A percentile compares a stretch with the other conserved stretches of the same genome.
Evolutionary conservation across 2,888 invertebrate genomes (phyloP).

Genomic region (Meloe dianella): DNA sequence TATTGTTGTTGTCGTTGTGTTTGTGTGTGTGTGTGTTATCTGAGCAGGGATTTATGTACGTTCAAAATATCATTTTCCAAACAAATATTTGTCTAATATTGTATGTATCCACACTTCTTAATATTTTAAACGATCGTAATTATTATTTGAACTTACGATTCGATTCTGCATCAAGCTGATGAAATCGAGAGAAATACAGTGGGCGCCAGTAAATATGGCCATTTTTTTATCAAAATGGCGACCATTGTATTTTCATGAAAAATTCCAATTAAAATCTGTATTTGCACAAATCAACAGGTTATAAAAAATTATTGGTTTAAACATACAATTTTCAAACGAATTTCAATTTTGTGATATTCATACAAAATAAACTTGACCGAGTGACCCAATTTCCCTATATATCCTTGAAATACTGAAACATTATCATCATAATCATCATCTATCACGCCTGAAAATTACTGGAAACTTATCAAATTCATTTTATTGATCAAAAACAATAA

Average conservation of each 20-base stretch:
- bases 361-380: constrained; percentile 22
- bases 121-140: too few species aligned
- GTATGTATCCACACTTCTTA: not conserved
- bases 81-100: constrained; percentile 23
- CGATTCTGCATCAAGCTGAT: too few species aligned
- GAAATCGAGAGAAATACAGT: too few species aligned
- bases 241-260: not conserved
- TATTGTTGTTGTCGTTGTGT: constrained; percentile 26
- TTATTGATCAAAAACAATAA: too few species aligned
- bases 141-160: too few species aligned
- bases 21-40: too few species aligned
- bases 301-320: not conserved
- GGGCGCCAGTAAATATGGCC: too few species aligned
- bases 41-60: constrained; percentile 20
- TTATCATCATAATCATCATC: too few species aligned
- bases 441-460: too few species aligned
- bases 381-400: constrained; percentile 12
- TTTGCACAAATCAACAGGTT: not conserved
- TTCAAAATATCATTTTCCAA: constrained; percentile 17
- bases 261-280: too few species aligned
- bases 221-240: too few species aligned
- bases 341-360: not conserved
- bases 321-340: not conserved
- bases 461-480: too few species aligned
- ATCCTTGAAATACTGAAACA: constrained; percentile 9